phyloP scores from a whole-genome alignment of 1,140 invertebrate species.

The Drosophila navojoa region DNA sequence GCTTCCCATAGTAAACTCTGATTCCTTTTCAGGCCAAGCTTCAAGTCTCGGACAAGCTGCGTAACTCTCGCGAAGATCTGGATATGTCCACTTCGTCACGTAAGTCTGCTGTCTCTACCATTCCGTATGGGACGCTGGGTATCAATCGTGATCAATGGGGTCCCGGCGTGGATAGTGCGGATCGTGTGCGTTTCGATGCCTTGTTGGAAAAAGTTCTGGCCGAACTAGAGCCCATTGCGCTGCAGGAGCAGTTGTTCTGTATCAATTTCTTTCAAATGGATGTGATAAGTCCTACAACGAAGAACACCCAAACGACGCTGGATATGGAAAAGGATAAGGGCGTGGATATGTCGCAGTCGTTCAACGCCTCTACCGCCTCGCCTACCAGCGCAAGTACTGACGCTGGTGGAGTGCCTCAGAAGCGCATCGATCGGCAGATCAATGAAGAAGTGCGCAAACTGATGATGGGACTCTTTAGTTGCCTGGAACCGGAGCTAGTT shows the following conservation, averaged over 20 bases:
- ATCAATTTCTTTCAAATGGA: constrained; percentile 96
- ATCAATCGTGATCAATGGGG: constrained; percentile 81
- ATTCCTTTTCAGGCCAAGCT: constrained; percentile 84
- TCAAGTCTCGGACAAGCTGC: constrained; percentile 77
- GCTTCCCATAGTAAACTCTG: too few relatives aligned
- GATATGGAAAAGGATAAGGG: constrained; percentile 79
- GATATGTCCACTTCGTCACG: constrained; percentile 74
- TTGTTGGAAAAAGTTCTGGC: constrained; percentile 87
- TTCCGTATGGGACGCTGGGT: constrained; percentile 80
- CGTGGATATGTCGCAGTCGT: constrained; percentile 67
- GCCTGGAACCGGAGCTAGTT: constrained; percentile 93
- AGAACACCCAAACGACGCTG: constrained; percentile 86
- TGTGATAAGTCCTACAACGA: constrained; percentile 85
- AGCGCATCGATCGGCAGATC: constrained; percentile 88
- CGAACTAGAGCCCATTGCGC: constrained; percentile 95
- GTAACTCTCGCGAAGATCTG: constrained; percentile 76
- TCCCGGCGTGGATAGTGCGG: constrained; percentile 70
- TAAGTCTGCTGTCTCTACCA: constrained; percentile 67
- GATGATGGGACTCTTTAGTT: constrained; percentile 94
- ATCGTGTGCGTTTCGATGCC: constrained; percentile 83
- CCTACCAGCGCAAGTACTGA: constrained; percentile 40
- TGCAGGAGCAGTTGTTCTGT: constrained; percentile 98
- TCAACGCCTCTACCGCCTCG: constrained; percentile 44
- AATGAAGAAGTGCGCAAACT: constrained; percentile 92
- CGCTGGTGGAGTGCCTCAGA: constrained; percentile 83